Base-by-base conservation (phyloP, 1,140 invertebrate genomes). In the Mya arenaria region DNA sequence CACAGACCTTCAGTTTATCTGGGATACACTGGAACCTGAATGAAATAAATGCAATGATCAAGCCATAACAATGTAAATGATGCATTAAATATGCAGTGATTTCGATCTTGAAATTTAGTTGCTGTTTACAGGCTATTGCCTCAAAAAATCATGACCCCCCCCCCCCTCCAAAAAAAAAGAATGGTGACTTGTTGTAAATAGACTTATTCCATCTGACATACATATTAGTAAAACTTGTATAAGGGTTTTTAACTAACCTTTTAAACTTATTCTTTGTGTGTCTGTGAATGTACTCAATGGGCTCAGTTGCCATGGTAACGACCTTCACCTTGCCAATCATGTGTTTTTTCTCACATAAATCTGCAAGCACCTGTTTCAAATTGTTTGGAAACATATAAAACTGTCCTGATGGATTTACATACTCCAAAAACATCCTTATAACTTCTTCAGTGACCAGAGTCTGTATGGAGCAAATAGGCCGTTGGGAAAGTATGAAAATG, bases 241-340 rank as follows among this genome's bases (percentile, higher is more conserved):
- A 28, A 56, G 28, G 28, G 4, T 23, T 23, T 4, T 4, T 13
- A 36, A n/a, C 30, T 1, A 36, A 75, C 72, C 72, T 75, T 62
- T 58, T 62, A 3, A 75, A 23, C 23, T 44, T 41, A 39, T 75
- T 15, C 1, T 62, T 23, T 36, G 72, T 44, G 48, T 75, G 72
- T 32, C 39, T 75, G 28, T 75, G 72, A 23, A 75, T 75, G 37
- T 75, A 75, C 1, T 75, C 58, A 1, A 75, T 23, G 48, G 72
- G 72, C 25, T 75, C 72, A 23, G 72, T 41, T 75, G 56, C 19
- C 72, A 75, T 75, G 32, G 72, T 30, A 37, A 75, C 28, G 5
- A 30, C 28, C 56, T 62, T 37, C n/a, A 75, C 72, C 30, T 75
- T 75, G 15, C 72, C 72, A 39, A 75, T 44, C 6, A 75, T 23